Conservation (phyloP, 2,797 vertebrate genomes). For the Naso thynnoides region DNA sequence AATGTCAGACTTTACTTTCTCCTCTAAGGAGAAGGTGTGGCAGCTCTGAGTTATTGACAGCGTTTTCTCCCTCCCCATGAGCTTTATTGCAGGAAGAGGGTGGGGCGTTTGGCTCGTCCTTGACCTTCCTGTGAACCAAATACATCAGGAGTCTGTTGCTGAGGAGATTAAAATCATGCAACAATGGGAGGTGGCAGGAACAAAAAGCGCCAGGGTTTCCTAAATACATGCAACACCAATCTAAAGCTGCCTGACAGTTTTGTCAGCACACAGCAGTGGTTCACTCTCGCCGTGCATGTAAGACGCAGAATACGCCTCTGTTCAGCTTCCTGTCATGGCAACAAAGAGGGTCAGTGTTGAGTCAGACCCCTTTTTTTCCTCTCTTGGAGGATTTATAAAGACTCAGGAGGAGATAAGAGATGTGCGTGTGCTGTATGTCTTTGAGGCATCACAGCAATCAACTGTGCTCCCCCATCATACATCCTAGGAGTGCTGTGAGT, state of each 20-base stretch:
- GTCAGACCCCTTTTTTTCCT: background rate
- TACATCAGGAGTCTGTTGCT: conserved; percentile 74
- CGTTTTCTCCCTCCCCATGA: conserved; percentile 13
- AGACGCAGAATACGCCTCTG: conserved; percentile 34
- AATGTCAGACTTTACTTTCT: conserved; percentile 23
- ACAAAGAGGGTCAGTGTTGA: conserved; percentile 56
- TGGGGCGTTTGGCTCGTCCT: conserved; percentile 73
- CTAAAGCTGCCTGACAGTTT: conserved; percentile 44
- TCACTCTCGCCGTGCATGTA: conserved; percentile 39
- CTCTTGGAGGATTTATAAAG: conserved; percentile 34
- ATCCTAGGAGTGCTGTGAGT: conserved; percentile 54
- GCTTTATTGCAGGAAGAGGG: conserved; percentile 61
- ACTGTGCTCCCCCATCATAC: conserved; percentile 33
- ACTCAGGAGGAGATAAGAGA: conserved; percentile 50
- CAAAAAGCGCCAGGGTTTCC: conserved; percentile 29
- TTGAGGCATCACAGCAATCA: conserved; percentile 54
- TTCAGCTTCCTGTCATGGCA: conserved; percentile 39
- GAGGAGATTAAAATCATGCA: conserved; percentile 78
- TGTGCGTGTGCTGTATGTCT: conserved; percentile 34
- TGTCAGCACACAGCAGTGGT: conserved; percentile 12
- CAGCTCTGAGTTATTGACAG: conserved; percentile 55
- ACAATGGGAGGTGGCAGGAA: conserved; percentile 64
- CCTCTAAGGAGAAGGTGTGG: conserved; percentile 29
- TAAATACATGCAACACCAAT: conserved; percentile 47
- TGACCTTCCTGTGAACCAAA: conserved; percentile 83